Base-by-base conservation (phyloP, 2,888 invertebrate genomes). In the Electrophaes corylata region DNA sequence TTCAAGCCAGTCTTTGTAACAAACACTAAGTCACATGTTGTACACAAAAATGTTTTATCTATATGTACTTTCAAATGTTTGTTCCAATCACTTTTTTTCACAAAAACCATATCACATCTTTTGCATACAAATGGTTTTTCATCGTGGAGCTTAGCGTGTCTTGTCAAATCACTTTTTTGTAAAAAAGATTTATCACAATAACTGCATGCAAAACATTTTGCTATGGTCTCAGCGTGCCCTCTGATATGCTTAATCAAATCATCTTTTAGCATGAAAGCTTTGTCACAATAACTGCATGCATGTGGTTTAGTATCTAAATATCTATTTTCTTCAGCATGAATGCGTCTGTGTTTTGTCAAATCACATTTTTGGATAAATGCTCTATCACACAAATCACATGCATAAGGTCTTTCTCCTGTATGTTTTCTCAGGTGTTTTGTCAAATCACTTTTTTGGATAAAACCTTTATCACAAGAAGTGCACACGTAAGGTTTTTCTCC, bases 281-380 rank as follows among this genome's bases (percentile, higher is more conserved):
- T 19, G 5, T 40, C 40, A n/a, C 40, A 40, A 4, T 3, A 4
- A 0, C 0, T 40, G 40, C 40, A 40, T n/a, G 10, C n/a, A 40
- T 20, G 20, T 1, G 40, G 40, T 5, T 8, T n/a, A n/a, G n/a
- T n/a, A n/a, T n/a, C n/a, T n/a, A n/a, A n/a, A n/a, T n/a, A n/a
- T n/a, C n/a, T n/a, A n/a, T n/a, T 44, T 29, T 31, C 18, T 4
- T 19, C 19, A 0, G 26, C 11, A 16, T 43, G 26, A 8, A 12
- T 5, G 26, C 41, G 0, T 26, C 20, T 0, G 43, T 55, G 35
- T 10, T 35, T 55, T 0, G 55, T 55, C n/a, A 55, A 37, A 1
- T 55, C 55, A 29, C 55, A 29, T 8, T 55, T 48, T 10, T 41
- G 41, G 6, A 55, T 29, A 12, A 55, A 55, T 23, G 20, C 12